Evolutionary conservation across 2,797 vertebrate genomes (phyloP).

Genomic region (Pangasius djambal): DNA sequence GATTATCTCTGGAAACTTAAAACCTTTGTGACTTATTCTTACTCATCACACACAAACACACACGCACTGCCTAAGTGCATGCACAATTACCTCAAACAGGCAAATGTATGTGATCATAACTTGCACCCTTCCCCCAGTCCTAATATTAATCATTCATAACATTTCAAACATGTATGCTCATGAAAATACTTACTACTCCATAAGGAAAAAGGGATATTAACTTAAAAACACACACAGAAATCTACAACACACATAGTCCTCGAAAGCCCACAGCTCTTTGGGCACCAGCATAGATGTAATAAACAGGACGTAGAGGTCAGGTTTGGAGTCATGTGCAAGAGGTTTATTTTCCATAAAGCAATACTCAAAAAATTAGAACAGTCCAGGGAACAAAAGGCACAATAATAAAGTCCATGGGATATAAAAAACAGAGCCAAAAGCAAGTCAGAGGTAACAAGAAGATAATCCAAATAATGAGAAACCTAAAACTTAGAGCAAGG

Average conservation of each 20-base stretch:
- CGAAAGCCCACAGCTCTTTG: background rate
- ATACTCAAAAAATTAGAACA: too few species aligned
- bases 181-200: background rate
- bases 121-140: background rate
- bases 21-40: background rate
- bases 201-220: conserved; percentile 10
- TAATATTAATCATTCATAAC: background rate
- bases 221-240: background rate
- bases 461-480: background rate
- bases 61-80: background rate
- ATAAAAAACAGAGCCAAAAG: too few species aligned
- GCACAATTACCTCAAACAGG: background rate
- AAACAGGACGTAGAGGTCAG: background rate
- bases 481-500: background rate
- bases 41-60: background rate
- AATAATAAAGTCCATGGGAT: too few species aligned
- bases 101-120: background rate
- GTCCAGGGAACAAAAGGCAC: too few species aligned
- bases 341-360: background rate
- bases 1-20: background rate
- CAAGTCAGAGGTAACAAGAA: background rate
- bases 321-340: background rate
- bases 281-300: background rate
- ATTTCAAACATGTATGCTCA: background rate
- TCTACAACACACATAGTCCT: background rate